phyloP scores from a whole-genome alignment of 1,140 invertebrate species.

The Papilio aristodemus region DNA sequence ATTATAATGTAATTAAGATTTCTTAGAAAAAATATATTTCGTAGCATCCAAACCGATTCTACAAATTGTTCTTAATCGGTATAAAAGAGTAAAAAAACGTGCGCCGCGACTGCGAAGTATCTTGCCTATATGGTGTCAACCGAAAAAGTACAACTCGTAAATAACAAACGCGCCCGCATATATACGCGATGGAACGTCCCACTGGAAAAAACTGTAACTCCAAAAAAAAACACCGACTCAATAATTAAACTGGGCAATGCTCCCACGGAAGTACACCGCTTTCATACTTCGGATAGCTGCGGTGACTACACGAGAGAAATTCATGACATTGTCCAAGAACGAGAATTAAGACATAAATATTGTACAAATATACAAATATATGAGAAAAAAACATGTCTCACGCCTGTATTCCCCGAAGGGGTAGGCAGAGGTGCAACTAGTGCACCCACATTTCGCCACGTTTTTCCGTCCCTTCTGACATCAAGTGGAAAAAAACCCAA shows the following conservation, averaged over 20 bases:
- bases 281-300: slow-evolving; percentile 49
- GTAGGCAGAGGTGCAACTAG: no score
- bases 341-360: slow-evolving; percentile 75
- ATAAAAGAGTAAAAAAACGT: slow-evolving; percentile 4
- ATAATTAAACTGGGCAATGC: slow-evolving; percentile 65
- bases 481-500: no score
- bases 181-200: slow-evolving; percentile 35
- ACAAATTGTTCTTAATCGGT: slow-evolving; percentile 21
- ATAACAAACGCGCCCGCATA: slow-evolving; percentile 64
- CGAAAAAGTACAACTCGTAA: slow-evolving; percentile 66
- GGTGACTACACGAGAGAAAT: slow-evolving; percentile 39
- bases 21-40: neutral
- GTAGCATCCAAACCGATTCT: neutral
- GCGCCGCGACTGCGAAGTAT: slow-evolving; percentile 30
- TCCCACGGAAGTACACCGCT: slow-evolving; percentile 45
- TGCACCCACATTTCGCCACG: no score
- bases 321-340: slow-evolving; percentile 44
- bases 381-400: no score
- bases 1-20: neutral
- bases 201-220: slow-evolving; percentile 40
- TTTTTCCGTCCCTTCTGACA: no score
- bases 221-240: slow-evolving; percentile 55
- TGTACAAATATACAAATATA: slow-evolving; percentile 45
- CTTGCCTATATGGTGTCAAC: slow-evolving; percentile 55
- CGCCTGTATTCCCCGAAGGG: no score